A percentile compares a stretch with the other conserved stretches of the same genome.
phyloP scores from a whole-genome alignment of 64 coral and sea anemone genomes.

The Stichodactyla helianthus region DNA sequence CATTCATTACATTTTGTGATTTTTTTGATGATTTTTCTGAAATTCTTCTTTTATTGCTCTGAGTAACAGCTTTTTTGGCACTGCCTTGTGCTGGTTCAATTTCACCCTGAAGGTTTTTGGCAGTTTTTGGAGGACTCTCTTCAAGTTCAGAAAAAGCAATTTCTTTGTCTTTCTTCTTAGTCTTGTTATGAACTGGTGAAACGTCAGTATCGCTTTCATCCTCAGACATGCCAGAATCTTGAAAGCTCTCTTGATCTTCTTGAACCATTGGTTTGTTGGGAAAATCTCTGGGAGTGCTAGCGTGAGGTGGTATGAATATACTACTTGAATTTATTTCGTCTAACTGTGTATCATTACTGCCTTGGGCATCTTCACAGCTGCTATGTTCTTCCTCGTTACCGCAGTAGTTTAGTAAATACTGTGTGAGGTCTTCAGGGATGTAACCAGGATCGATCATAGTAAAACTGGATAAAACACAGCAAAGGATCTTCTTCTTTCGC shows the following conservation, averaged over 20 bases:
- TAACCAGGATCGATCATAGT: not conserved
- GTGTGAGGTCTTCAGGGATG: not conserved
- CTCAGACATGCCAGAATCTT: constrained; percentile 1
- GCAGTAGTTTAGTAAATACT: not conserved
- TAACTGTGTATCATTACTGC: not conserved
- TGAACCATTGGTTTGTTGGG: not conserved
- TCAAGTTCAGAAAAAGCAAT: not conserved
- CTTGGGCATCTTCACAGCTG: not conserved
- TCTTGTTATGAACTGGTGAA: not conserved
- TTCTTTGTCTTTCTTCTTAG: not conserved
- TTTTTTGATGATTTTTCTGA: not conserved
- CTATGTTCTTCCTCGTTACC: not conserved
- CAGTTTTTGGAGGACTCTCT: not conserved
- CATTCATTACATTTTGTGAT: not conserved
- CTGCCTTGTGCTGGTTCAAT: not conserved
- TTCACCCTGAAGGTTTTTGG: not conserved
- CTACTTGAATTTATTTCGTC: not conserved
- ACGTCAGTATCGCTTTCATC: not conserved
- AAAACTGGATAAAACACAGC: not conserved
- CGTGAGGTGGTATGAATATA: not conserved
- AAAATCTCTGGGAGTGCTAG: not conserved
- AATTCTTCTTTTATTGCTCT: not conserved
- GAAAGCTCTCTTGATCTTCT: not conserved
- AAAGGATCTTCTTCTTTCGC: not conserved
- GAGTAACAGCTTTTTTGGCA: not conserved